Conservation (phyloP, 2,888 invertebrate genomes). For the Polymixis flavicincta region DNA sequence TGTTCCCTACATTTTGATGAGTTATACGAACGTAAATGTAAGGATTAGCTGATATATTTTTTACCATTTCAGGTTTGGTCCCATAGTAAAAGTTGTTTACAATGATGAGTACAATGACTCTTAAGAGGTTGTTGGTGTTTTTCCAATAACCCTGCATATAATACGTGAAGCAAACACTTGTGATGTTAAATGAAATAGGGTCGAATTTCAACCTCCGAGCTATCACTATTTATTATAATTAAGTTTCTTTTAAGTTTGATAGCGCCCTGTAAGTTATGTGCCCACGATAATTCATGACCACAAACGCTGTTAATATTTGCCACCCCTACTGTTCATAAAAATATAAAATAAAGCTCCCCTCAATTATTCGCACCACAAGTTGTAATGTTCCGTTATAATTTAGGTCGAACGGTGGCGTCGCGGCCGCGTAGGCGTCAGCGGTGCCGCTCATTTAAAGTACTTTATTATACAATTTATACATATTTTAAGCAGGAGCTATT, state of each 20-base stretch:
- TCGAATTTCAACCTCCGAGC: too few relatives aligned
- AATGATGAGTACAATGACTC: too few relatives aligned
- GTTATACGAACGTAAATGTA: too few relatives aligned
- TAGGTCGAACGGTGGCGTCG: background rate
- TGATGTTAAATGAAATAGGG: too few relatives aligned
- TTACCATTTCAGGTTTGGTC: too few relatives aligned
- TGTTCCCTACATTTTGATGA: too few relatives aligned
- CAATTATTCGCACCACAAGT: conserved; percentile 38
- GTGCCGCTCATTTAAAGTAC: conserved; percentile 6
- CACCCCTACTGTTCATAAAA: conserved; percentile 34
- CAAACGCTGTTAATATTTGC: background rate
- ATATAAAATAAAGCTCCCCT: conserved; percentile 25
- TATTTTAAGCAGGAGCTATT: conserved; percentile 6
- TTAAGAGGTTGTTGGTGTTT: too few relatives aligned
- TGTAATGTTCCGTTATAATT: conserved; percentile 45
- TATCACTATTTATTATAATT: background rate
- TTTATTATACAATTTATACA: conserved; percentile 23
- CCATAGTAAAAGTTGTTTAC: too few relatives aligned
- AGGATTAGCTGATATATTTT: too few relatives aligned
- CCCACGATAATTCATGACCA: conserved; percentile 3
- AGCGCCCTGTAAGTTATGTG: background rate
- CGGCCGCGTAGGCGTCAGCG: background rate
- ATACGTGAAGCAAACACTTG: too few relatives aligned
- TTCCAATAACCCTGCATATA: too few relatives aligned
- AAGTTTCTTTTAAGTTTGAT: background rate